Evolutionary conservation across 1,140 invertebrate species (phyloP), one percentile per base, ranked within the genome.

Genomic region (Papilio xuthus): DNA sequence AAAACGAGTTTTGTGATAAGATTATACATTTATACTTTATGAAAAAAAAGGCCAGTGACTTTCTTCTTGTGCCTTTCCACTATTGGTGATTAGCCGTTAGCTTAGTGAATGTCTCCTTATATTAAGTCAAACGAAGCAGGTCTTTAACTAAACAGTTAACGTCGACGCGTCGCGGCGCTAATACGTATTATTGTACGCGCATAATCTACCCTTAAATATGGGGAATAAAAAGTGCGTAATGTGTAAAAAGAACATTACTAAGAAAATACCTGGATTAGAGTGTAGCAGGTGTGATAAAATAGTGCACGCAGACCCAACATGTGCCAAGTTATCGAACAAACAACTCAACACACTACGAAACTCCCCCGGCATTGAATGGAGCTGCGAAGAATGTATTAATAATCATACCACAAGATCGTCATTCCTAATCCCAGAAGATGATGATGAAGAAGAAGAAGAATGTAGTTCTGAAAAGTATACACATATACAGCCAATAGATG

Each of bases 291-390:
- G 80, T 60, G 60, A 71, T 15, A 74, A 71, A 63, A 79, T 83
- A 26, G 73, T 82, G 18, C 79, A 82, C 78, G 71, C 82, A 32
- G 79, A 82, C 73, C 60, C 79, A 1, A n/a, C 50, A 0, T 84
- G 79, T 77, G n/a, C 78, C 20, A 82, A 79, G 44, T 42, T 84
- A 47, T 81, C 77, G 0, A 82, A 83, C 28, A 84, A 86, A 42
- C 82, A 86, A 47, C n/a, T 82, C 0, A 80, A 79, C 10, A 79
- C 81, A 12, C 73, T 82, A 8, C 73, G 77, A 9, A 85, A 84
- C 42, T 77, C 85, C 3, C 47, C 79, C 15, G 81, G 82, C 2
- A 80, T 84, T 32, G 84, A 85, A 56, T 85, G 85, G 81, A 37
- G 32, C 32, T 37, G 32, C 7, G 32, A 37, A 37, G 32, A 37